These are phyloP conservation scores for Scortum barcoo DNA, from an alignment of 2,113 vertebrate species.

Conservation along the genomic window DNA sequence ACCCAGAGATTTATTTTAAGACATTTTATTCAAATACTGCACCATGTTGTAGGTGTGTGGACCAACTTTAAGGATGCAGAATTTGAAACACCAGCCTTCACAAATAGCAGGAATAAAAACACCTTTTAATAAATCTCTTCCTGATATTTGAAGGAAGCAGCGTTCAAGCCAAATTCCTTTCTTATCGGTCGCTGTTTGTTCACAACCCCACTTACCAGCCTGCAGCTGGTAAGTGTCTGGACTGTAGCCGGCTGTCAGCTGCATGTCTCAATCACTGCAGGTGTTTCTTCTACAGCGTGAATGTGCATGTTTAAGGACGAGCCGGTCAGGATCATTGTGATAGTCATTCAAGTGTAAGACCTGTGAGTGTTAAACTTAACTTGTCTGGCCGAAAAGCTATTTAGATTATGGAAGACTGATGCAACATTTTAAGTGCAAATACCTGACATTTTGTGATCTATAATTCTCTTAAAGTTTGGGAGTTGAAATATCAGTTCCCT, in stretches of 20 bases:
- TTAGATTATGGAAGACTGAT: neutral
- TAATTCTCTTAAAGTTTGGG: neutral
- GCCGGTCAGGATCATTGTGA: neutral
- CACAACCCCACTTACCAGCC: constrained; percentile 12
- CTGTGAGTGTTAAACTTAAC: neutral
- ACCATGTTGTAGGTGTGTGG: too few relatives aligned
- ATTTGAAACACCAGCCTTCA: too few relatives aligned
- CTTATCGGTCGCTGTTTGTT: neutral
- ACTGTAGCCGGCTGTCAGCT: constrained; percentile 1
- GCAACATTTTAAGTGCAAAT: neutral
- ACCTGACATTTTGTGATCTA: neutral
- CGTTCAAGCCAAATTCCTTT: neutral
- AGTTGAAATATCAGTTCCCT: neutral
- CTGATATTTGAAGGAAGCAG: neutral
- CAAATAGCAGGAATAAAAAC: too few relatives aligned
- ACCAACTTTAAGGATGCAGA: too few relatives aligned
- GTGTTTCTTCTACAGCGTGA: neutral
- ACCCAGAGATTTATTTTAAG: too few relatives aligned
- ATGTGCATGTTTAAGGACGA: constrained; percentile 2
- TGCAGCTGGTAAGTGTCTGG: neutral
- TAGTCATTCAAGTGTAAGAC: neutral
- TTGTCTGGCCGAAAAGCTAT: neutral
- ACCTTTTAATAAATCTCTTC: too few relatives aligned
- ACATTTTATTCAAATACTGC: too few relatives aligned
- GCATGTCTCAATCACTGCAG: neutral